phyloP scores from a whole-genome alignment of 2,797 vertebrate genomes.

The Clamator glandarius region DNA sequence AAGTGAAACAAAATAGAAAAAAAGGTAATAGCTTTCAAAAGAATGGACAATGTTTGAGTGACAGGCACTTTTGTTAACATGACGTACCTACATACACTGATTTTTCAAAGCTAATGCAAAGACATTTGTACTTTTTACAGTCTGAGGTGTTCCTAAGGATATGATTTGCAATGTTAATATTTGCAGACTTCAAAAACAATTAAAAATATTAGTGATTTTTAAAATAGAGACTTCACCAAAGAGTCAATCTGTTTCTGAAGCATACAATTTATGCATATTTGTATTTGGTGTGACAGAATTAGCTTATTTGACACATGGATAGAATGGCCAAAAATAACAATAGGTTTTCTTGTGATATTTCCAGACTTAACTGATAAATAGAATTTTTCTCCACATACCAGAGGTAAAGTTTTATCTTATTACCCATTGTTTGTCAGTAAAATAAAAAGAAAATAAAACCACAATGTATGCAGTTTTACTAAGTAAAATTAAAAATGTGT shows the following conservation, averaged over 20 bases:
- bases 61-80: conserved; percentile 31
- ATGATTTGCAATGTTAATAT: conserved; percentile 50
- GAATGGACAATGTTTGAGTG: neutral
- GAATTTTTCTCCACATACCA: neutral
- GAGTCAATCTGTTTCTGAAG: conserved; percentile 1
- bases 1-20: neutral
- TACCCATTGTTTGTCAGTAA: neutral
- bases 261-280: neutral
- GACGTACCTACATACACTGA: neutral
- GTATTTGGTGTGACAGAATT: conserved; percentile 18
- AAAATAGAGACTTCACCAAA: conserved; percentile 29
- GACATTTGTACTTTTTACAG: conserved; percentile 26
- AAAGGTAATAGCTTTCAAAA: neutral
- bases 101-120: conserved; percentile 52
- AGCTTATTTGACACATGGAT: neutral
- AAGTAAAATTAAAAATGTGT: neutral
- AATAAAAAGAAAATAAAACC: neutral
- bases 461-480: neutral
- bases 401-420: neutral
- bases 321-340: neutral
- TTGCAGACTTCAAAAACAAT: conserved; percentile 42
- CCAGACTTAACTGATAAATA: neutral
- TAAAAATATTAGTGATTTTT: conserved; percentile 14
- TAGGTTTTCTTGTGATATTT: neutral
- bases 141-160: neutral